A percentile compares a stretch with the other conserved stretches of the same genome.
Evolutionary conservation across 2,888 invertebrate species (phyloP).

Genomic region (Escarpia spicata): DNA sequence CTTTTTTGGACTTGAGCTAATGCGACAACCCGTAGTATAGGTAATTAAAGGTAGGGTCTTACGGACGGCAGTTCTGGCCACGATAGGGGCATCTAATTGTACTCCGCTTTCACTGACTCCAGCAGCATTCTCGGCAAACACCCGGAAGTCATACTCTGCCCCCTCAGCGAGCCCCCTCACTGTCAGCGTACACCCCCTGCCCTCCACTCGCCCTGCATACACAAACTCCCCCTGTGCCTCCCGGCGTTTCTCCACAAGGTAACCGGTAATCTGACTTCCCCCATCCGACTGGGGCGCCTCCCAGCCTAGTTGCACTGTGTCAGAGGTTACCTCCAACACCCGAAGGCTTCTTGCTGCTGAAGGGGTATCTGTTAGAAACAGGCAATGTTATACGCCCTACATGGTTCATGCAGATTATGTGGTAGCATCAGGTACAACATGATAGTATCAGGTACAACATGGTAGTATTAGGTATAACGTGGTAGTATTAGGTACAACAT

Average conservation of each 20-base stretch:
- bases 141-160: constrained; percentile 78
- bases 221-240: constrained; percentile 47
- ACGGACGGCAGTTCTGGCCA: constrained; percentile 24
- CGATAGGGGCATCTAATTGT: constrained; percentile 76
- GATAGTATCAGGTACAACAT: too few relatives aligned
- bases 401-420: not conserved
- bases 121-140: constrained; percentile 86
- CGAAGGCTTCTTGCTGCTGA: constrained; percentile 68
- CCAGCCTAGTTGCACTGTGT: constrained; percentile 83
- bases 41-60: constrained; percentile 17
- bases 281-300: constrained; percentile 88
- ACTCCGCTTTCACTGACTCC: constrained; percentile 73
- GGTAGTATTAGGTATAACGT: too few relatives aligned
- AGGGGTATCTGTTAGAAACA: constrained; percentile 30
- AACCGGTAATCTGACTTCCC: constrained; percentile 86
- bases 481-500: too few relatives aligned
- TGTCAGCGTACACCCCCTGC: constrained; percentile 22
- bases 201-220: constrained; percentile 22
- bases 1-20: not conserved
- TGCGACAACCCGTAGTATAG: not conserved
- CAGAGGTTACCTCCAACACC: constrained; percentile 75
- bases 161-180: constrained; percentile 33
- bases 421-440: not conserved
- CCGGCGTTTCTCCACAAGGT: constrained; percentile 73
- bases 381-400: not conserved